These are phyloP conservation scores for Sylvilagus floridanus DNA, from an alignment of 2,797 vertebrate species.

Conservation along the genomic window DNA sequence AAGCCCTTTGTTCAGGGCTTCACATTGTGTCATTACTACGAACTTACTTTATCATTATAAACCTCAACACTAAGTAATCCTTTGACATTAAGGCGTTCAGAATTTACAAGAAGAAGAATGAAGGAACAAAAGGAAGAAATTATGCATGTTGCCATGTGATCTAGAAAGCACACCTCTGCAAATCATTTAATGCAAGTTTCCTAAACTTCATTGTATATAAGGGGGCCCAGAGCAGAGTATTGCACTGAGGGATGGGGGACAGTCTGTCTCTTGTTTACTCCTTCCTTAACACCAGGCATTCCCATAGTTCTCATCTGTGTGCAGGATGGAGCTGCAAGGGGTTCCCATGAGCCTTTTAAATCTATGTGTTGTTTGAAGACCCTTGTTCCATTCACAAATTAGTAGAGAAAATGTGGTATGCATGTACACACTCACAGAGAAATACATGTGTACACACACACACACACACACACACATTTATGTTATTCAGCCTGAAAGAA, in stretches of 20 bases:
- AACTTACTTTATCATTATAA: background rate
- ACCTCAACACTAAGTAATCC: background rate
- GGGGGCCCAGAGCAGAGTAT: background rate
- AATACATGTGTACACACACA: no score
- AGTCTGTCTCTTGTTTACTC: background rate
- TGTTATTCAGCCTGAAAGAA: background rate
- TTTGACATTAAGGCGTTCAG: background rate
- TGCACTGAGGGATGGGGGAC: background rate
- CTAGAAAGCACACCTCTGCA: background rate
- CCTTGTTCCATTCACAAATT: background rate
- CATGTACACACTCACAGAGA: accelerated
- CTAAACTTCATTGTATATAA: background rate
- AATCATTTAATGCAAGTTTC: background rate
- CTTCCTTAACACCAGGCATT: background rate
- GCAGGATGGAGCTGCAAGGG: background rate
- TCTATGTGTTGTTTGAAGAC: background rate
- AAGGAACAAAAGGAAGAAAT: background rate
- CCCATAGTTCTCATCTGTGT: background rate
- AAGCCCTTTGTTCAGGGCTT: background rate
- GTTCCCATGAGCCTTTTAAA: background rate
- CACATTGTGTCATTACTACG: background rate
- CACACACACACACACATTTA: no score
- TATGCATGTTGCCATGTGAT: background rate
- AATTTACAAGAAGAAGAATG: background rate
- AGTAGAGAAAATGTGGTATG: background rate